phyloP scores from a whole-genome alignment of 2,797 vertebrate genomes.

The Micrastur ruficollis region DNA sequence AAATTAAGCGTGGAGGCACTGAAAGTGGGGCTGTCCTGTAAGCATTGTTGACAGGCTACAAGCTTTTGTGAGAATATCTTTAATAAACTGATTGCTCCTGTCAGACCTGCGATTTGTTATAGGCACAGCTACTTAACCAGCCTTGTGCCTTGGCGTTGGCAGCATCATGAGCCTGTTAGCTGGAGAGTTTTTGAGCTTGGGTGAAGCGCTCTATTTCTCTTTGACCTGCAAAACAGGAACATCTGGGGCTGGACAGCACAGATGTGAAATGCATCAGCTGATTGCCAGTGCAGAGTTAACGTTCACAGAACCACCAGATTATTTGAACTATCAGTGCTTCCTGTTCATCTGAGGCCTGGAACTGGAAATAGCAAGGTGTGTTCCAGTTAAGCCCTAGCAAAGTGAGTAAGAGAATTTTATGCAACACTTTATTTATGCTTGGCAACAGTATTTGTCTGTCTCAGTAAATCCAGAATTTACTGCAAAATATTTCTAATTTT shows the following conservation, averaged over 20 bases:
- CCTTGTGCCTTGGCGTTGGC: neutral
- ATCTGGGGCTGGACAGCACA: neutral
- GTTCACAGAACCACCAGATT: neutral
- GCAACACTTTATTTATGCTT: neutral
- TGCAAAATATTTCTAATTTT: neutral
- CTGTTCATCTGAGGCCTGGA: neutral
- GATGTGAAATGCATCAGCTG: neutral
- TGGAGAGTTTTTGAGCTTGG: neutral
- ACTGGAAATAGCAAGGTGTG: neutral
- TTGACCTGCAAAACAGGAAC: neutral
- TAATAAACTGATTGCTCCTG: neutral
- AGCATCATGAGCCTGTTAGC: neutral
- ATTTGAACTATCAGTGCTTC: neutral
- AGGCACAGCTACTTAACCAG: neutral
- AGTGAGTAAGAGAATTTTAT: neutral
- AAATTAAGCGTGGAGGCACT: neutral
- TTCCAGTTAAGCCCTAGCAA: neutral
- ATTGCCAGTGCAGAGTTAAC: neutral
- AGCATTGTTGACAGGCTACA: fast-evolving
- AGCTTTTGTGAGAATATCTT: neutral
- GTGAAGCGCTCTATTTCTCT: neutral
- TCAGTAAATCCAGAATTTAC: neutral
- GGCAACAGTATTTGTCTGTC: neutral
- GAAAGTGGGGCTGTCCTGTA: neutral
- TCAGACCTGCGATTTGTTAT: neutral